Evolutionary conservation across 1,140 invertebrate species (phyloP), one percentile per base, ranked within the genome.

Genomic region (Leptopilina boulardi): DNA sequence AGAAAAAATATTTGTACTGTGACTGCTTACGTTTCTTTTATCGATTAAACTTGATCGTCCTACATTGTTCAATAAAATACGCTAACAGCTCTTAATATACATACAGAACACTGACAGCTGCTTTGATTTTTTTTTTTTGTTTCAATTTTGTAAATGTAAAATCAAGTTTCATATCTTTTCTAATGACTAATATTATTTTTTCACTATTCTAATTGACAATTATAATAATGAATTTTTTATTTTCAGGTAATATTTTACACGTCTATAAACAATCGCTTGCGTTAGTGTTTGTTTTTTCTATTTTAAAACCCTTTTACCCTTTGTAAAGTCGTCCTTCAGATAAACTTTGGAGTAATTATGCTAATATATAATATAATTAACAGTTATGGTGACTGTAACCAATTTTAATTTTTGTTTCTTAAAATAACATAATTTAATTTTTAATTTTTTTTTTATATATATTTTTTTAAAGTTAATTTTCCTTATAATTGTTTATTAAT

Each of bases 111-210:
- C 59, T 30, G 13, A 30, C 13, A 66, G 11, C 56, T 26, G 56
- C 56, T 59, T 59, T 59, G 23, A 66, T 66, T n/a, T 13, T 34
- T 77, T 70, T 72, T 18, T 30, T 44, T 51, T 42, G 30, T 38
- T 71, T 54, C 15, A 51, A 34, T 70, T 11, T 44, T 78, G 75
- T 34, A n/a, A 18, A 71, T 70, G 21, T 77, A 41, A 73, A 42
- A 51, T 82, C 66, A 54, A 54, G 71, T 71, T 70, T 81, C 26
- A 44, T 78, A 70, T 71, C 66, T 77, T n/a, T 30, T 78, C 66
- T 78, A 51, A 80, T 80, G 79, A 76, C 72, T 80, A 72, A 74
- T 21, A 26, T 23, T 56, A 59, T 59, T 59, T 26, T 59, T 13
- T 26, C 11, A 10, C 21, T 1, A 21, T 19, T 21, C 11, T 13